These are phyloP conservation scores for Pangasianodon hypophthalmus DNA, from an alignment of 2,113 vertebrate genomes.

Conservation along the genomic window DNA sequence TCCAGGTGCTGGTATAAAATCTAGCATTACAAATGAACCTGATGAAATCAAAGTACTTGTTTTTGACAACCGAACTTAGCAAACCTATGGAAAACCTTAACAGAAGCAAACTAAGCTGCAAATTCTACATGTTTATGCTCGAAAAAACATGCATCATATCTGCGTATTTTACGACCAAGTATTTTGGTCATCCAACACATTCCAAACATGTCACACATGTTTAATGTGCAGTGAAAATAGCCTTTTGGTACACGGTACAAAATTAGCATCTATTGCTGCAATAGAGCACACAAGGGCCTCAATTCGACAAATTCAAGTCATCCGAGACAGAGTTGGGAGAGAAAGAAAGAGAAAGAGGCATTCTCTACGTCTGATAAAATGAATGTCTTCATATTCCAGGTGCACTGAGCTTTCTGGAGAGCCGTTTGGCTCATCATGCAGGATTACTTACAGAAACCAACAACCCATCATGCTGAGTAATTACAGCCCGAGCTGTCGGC, in stretches of 20 bases:
- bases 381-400: conserved; percentile 51
- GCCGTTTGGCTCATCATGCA: conserved; percentile 60
- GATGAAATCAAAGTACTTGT: background rate
- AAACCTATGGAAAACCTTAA: background rate
- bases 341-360: conserved; percentile 13
- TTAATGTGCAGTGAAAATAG: conserved; percentile 45
- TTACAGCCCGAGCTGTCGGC: conserved; percentile 61
- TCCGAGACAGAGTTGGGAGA: background rate
- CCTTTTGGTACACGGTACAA: conserved; percentile 28
- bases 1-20: background rate
- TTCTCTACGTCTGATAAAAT: conserved; percentile 27
- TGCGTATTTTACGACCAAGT: conserved; percentile 15
- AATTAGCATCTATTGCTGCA: conserved; percentile 41
- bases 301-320: conserved; percentile 20
- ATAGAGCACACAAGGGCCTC: background rate
- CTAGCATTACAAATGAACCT: background rate
- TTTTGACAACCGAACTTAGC: background rate
- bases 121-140: background rate
- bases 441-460: conserved; percentile 53
- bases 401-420: conserved; percentile 43
- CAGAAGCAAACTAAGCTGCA: background rate
- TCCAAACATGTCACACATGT: conserved; percentile 42
- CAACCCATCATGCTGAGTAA: conserved; percentile 66
- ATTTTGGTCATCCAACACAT: conserved; percentile 25
- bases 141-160: background rate